These are phyloP conservation scores for Staurois parvus DNA, from an alignment of 2,797 vertebrate genomes.

Conservation along the genomic window DNA sequence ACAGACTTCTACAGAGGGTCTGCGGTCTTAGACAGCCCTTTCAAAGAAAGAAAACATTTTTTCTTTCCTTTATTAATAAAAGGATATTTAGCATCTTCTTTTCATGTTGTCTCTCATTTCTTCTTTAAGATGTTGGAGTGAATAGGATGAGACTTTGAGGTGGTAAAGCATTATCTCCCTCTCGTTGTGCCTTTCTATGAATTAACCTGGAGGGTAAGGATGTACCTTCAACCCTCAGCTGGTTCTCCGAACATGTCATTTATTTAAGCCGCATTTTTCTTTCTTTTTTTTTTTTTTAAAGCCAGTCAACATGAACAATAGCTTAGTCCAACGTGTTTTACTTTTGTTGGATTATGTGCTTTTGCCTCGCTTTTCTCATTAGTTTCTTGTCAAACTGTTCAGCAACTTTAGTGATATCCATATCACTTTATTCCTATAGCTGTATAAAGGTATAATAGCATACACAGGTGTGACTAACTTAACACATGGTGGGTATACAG, in stretches of 20 bases:
- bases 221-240: slow-evolving; percentile 41
- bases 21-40: neutral
- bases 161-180: slow-evolving; percentile 37
- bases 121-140: slow-evolving; percentile 28
- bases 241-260: slow-evolving; percentile 24
- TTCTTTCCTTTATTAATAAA: slow-evolving; percentile 30
- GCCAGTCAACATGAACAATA: slow-evolving; percentile 20
- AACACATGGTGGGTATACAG: too few relatives aligned
- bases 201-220: slow-evolving; percentile 53
- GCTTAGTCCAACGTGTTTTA: slow-evolving; percentile 20
- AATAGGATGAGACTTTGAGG: slow-evolving; percentile 26
- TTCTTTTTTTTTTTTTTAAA: neutral
- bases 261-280: slow-evolving; percentile 30
- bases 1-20: too few relatives aligned
- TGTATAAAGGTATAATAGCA: too few relatives aligned
- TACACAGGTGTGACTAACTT: too few relatives aligned
- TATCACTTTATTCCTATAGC: too few relatives aligned
- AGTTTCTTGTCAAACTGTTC: slow-evolving; percentile 16
- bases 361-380: neutral
- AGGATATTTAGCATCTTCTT: slow-evolving; percentile 21
- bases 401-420: neutral
- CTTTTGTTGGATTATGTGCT: slow-evolving; percentile 10
- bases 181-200: slow-evolving; percentile 43
- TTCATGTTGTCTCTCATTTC: slow-evolving; percentile 57
- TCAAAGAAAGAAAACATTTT: slow-evolving; percentile 36